phyloP scores from a whole-genome alignment of 2,888 invertebrate genomes.

The Microctonus brassicae region DNA sequence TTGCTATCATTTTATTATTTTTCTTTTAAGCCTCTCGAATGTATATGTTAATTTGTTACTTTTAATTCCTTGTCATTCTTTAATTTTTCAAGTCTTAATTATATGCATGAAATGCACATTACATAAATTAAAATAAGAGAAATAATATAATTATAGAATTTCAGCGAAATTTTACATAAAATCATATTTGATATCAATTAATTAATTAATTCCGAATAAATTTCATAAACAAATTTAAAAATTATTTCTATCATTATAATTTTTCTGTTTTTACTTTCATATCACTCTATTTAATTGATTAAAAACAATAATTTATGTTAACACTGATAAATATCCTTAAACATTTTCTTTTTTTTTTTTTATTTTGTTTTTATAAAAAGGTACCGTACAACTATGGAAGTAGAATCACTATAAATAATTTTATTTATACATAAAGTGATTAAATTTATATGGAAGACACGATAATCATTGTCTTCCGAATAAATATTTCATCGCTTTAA shows the following conservation, averaged over 20 bases:
- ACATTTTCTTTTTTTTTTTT: too few species aligned
- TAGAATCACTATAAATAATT: constrained; percentile 10
- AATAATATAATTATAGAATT: too few species aligned
- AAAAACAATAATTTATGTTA: too few species aligned
- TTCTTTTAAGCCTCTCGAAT: neutral
- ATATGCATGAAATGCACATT: neutral
- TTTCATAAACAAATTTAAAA: neutral
- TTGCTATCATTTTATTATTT: constrained; percentile 12
- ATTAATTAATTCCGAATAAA: too few species aligned
- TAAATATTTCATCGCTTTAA: neutral
- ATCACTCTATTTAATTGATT: too few species aligned
- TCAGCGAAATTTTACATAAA: too few species aligned
- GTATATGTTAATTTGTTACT: neutral
- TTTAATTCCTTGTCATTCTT: neutral
- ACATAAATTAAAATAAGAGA: too few species aligned
- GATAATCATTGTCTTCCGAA: neutral
- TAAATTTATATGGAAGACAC: neutral
- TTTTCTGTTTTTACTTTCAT: too few species aligned
- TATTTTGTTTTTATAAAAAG: neutral
- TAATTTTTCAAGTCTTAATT: neutral
- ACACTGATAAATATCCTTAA: neutral
- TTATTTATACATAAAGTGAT: neutral
- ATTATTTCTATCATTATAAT: too few species aligned
- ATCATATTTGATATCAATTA: too few species aligned
- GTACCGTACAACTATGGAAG: constrained; percentile 11